These are phyloP conservation scores for Sarcophaga carnaria DNA, from an alignment of 2,888 invertebrate species.

Conservation along the genomic window DNA sequence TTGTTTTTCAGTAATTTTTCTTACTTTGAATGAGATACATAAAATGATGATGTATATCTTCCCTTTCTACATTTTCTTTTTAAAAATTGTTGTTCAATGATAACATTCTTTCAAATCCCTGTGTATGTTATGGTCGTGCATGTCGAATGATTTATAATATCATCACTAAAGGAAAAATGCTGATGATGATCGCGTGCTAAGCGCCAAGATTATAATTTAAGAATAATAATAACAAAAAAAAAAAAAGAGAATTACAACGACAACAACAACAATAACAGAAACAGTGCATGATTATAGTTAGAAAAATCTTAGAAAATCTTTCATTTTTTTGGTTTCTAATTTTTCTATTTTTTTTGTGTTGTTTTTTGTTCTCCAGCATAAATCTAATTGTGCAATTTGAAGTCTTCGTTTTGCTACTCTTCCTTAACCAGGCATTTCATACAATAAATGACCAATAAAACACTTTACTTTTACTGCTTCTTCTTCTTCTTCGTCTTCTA, in stretches of 20 bases:
- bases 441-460: slow-evolving; percentile 51
- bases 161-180: slow-evolving; percentile 60
- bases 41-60: no score
- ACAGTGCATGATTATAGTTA: slow-evolving; percentile 63
- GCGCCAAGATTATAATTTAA: slow-evolving; percentile 66
- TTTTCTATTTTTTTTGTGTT: not conserved
- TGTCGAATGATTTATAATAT: slow-evolving; percentile 69
- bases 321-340: not conserved
- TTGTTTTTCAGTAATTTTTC: no score
- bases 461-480: not conserved
- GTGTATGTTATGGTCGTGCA: slow-evolving; percentile 51
- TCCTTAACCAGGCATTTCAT: slow-evolving; percentile 50
- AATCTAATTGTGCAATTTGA: slow-evolving; percentile 61
- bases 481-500: no score
- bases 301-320: slow-evolving; percentile 63
- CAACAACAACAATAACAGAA: not conserved
- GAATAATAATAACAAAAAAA: slow-evolving; percentile 43
- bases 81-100: not conserved
- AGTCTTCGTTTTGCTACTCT: slow-evolving; percentile 39
- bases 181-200: slow-evolving; percentile 70
- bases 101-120: slow-evolving; percentile 15
- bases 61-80: no score
- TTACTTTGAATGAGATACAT: no score
- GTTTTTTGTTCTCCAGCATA: not conserved
- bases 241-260: slow-evolving; percentile 17